Evolutionary conservation across 2,797 vertebrate genomes (phyloP).

Genomic region (Trematomus bernacchii): DNA sequence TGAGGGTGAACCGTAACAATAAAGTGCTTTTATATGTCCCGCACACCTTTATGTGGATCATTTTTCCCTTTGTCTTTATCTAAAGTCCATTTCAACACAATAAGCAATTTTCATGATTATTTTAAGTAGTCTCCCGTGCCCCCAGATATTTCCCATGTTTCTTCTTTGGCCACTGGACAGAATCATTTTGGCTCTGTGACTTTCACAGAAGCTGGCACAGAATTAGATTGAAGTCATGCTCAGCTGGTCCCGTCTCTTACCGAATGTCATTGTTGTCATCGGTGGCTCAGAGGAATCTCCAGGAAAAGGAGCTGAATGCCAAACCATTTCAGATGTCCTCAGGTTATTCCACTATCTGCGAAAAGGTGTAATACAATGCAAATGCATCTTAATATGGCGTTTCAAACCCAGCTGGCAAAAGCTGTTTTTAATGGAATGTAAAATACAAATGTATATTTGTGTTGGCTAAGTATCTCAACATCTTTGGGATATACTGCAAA

Average conservation of each 20-base stretch:
- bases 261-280: slow-evolving; percentile 73
- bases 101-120: slow-evolving; percentile 25
- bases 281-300: slow-evolving; percentile 53
- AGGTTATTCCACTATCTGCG: slow-evolving; percentile 31
- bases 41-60: background rate
- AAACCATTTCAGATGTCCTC: slow-evolving; percentile 55
- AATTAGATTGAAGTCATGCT: slow-evolving; percentile 80
- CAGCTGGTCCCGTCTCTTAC: slow-evolving; percentile 63
- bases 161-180: slow-evolving; percentile 62
- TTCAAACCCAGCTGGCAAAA: background rate
- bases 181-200: slow-evolving; percentile 68
- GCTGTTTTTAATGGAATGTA: background rate
- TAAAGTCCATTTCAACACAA: slow-evolving; percentile 11
- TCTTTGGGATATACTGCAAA: background rate
- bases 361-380: slow-evolving; percentile 6
- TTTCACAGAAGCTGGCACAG: slow-evolving; percentile 71
- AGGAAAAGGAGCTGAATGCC: slow-evolving; percentile 54
- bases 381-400: slow-evolving; percentile 13
- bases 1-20: background rate
- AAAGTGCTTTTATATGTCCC: background rate
- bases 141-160: slow-evolving; percentile 41
- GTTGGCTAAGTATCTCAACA: background rate
- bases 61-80: background rate
- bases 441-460: background rate
- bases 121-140: slow-evolving; percentile 19